Conservation (phyloP, 2,113 vertebrate species). For the Poecilia latipinna region DNA sequence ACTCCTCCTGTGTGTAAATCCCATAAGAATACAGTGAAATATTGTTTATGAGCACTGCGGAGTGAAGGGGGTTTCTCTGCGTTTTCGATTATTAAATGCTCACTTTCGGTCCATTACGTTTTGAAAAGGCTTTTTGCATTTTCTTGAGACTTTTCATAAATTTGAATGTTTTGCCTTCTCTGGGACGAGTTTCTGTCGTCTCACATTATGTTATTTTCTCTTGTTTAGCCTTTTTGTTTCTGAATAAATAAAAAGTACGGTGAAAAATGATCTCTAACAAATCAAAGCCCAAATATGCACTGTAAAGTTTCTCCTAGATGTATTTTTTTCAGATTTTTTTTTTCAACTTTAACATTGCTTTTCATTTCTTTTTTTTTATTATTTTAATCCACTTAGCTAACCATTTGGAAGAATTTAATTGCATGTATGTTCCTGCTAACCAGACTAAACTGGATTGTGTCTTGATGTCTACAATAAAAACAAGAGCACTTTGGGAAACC, state of each 20-base stretch:
- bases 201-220: neutral
- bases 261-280: neutral
- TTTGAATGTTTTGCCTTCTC: neutral
- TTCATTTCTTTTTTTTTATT: neutral
- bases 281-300: neutral
- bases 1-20: conserved; percentile 36
- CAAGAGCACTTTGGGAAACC: conserved; percentile 24
- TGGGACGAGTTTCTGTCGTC: neutral
- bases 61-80: neutral
- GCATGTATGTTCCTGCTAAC: conserved; percentile 11
- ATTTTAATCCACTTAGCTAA: neutral
- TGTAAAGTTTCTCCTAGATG: neutral
- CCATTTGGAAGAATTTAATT: neutral
- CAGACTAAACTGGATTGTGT: conserved; percentile 25
- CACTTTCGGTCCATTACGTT: neutral
- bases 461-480: conserved; percentile 36
- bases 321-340: no score
- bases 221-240: neutral
- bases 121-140: neutral
- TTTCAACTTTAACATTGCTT: neutral
- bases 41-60: conserved; percentile 8
- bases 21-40: conserved; percentile 46
- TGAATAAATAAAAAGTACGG: neutral
- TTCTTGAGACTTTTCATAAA: neutral
- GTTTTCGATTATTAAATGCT: neutral